Conservation (phyloP, 1,140 invertebrate genomes). For the Araneus ventricosus region DNA sequence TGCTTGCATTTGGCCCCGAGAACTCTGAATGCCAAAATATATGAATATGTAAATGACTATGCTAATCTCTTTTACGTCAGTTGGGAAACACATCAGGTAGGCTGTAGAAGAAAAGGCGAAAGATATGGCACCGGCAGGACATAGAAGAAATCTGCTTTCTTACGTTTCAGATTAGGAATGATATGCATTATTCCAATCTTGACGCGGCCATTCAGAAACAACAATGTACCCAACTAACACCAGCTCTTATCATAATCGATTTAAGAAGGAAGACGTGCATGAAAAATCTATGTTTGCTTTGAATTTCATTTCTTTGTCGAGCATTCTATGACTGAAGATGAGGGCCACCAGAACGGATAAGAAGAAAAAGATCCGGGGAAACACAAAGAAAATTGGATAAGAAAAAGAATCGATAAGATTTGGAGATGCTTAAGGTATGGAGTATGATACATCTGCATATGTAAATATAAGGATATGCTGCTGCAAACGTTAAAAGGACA, state of each 20-base stretch:
- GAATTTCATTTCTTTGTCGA: constrained; percentile 40
- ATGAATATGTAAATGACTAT: constrained; percentile 41
- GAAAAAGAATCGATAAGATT: constrained; percentile 55
- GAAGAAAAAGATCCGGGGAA: neutral
- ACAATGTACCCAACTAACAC: constrained; percentile 53
- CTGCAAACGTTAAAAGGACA: constrained; percentile 41
- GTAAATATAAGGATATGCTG: constrained; percentile 58
- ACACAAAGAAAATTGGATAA: constrained; percentile 28
- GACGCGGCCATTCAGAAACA: constrained; percentile 3
- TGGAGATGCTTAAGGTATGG: neutral
- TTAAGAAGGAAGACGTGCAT: constrained; percentile 33
- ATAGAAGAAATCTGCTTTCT: constrained; percentile 35
- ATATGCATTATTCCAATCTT: constrained; percentile 17
- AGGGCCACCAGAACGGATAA: neutral
- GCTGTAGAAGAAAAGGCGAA: neutral
- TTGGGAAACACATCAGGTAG: constrained; percentile 12
- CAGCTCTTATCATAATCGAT: constrained; percentile 63
- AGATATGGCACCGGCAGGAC: constrained; percentile 12
- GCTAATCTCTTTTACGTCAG: constrained; percentile 16
- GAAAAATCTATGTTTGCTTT: constrained; percentile 59
- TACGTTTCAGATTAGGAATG: neutral
- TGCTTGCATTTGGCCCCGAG: neutral
- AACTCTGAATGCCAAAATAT: constrained; percentile 24
- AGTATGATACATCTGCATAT: constrained; percentile 51
- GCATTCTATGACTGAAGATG: constrained; percentile 20